Evolutionary conservation across 2,888 invertebrate genomes (phyloP), one percentile per base, ranked within the genome.

Genomic region (Trachelus iudaicus): DNA sequence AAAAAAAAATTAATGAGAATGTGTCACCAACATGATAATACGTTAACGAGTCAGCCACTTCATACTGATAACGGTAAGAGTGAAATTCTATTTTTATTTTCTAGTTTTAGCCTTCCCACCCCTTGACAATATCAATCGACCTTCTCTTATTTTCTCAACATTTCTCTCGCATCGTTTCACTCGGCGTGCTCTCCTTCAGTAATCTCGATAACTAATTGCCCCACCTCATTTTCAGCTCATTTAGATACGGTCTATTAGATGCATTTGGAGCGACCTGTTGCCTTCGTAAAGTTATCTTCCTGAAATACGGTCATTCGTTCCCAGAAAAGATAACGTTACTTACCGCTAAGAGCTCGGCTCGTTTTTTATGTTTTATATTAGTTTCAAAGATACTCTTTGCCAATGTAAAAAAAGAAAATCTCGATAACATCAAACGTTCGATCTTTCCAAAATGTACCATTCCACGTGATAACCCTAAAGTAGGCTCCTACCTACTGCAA

Each of bases 181-280:
- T 71, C 9, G 33, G 31, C 31, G 3, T 71, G 31, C 34, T 34
- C 33, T 71, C 71, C 34, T 71, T 71, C 30, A 71, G 77, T 83
- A 85, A 87, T 86, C 85, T 82, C 74, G 77, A 78, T 83, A 84
- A 87, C 85, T 86, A 85, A 87, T 89, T 83, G 84, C 82, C 80
- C 81, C 83, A 79, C 83, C 81, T 82, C 73, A 79, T 82, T 78
- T 78, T 73, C 73, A 77, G 75, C 81, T 83, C 84, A 80, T 85
- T 86, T 83, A 86, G 84, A 86, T 86, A 85, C 74, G 76, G 80
- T 71, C 81, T 85, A 84, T 83, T 83, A 83, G 81, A 85, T 86
- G 83, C 82, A 86, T 87, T 87, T 84, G 83, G 82, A 84, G 81
- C 84, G 83, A 87, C 84, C 83, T 83, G 85, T 83, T 84, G 82